phyloP scores from a whole-genome alignment of 1,140 invertebrate species.

The Drosophila sechellia region DNA sequence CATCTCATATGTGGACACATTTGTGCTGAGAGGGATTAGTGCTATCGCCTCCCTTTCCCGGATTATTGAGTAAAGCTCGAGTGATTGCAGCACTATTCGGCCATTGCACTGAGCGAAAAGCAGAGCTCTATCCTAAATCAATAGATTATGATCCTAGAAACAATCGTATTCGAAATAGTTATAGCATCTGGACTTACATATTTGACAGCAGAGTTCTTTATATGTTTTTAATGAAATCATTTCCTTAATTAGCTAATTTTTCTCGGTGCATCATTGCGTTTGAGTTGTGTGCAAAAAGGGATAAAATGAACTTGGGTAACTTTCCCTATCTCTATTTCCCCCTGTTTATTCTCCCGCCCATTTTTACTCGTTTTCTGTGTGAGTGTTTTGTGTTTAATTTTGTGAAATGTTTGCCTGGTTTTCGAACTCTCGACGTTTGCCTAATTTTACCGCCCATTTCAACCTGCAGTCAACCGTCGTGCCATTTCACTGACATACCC shows the following conservation, averaged over 20 bases:
- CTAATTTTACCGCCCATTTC: constrained; percentile 45
- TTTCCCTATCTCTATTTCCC: background rate
- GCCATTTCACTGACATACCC: constrained; percentile 1
- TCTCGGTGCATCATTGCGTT: constrained; percentile 12
- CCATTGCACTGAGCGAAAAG: background rate
- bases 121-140: background rate
- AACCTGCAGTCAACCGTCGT: background rate
- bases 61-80: background rate
- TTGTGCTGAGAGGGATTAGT: constrained; percentile 27
- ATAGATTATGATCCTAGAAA: too few relatives aligned
- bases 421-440: constrained; percentile 54
- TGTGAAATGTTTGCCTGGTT: constrained; percentile 59
- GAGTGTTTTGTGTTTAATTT: constrained; percentile 56
- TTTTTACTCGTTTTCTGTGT: constrained; percentile 11
- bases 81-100: constrained; percentile 14
- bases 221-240: too few relatives aligned
- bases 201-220: too few relatives aligned
- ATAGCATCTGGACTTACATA: too few relatives aligned
- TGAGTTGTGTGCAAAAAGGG: constrained; percentile 7
- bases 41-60: background rate
- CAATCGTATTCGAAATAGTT: too few relatives aligned
- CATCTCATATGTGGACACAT: constrained; percentile 13
- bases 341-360: constrained; percentile 14
- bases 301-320: background rate
- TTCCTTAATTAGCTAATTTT: background rate